phyloP scores from a whole-genome alignment of 2,888 invertebrate species.

The Hirtodrosophila trivittata region DNA sequence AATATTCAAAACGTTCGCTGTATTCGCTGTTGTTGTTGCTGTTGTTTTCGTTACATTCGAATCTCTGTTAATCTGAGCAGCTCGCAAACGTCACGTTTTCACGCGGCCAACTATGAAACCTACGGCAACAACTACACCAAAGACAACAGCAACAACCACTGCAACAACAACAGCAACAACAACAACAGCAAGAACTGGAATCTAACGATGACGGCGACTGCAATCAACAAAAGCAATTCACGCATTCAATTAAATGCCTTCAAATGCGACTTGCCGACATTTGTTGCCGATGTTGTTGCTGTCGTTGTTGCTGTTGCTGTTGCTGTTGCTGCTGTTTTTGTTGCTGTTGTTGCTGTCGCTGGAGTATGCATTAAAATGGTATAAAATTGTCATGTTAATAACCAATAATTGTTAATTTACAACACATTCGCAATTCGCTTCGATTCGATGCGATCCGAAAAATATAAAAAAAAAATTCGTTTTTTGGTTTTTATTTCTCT shows the following conservation, averaged over 20 bases:
- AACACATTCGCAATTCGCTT: constrained; percentile 61
- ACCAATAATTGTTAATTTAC: constrained; percentile 83
- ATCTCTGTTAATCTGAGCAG: constrained; percentile 76
- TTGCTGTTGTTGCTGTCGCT: constrained; percentile 43
- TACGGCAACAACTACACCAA: constrained; percentile 50
- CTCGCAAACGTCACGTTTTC: constrained; percentile 82
- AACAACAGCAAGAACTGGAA: constrained; percentile 52
- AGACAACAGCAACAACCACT: constrained; percentile 30
- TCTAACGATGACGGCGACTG: constrained; percentile 66
- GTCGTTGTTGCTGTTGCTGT: constrained; percentile 37
- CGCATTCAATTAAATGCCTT: constrained; percentile 80
- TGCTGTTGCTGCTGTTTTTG: constrained; percentile 18
- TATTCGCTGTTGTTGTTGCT: constrained; percentile 31
- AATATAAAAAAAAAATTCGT: constrained; percentile 13
- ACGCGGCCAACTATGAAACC: constrained; percentile 76
- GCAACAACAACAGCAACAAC: constrained; percentile 22
- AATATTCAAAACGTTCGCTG: constrained; percentile 76
- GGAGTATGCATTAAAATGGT: constrained; percentile 79
- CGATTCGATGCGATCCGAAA: constrained; percentile 29
- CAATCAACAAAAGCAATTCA: constrained; percentile 78
- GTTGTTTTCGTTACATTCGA: constrained; percentile 60
- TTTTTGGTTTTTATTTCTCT: constrained; percentile 18
- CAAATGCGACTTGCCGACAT: constrained; percentile 76
- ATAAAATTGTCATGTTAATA: constrained; percentile 82
- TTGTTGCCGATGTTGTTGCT: constrained; percentile 36